Evolutionary conservation across 2,113 vertebrate genomes (phyloP).

Genomic region (Solenodon paradoxus): DNA sequence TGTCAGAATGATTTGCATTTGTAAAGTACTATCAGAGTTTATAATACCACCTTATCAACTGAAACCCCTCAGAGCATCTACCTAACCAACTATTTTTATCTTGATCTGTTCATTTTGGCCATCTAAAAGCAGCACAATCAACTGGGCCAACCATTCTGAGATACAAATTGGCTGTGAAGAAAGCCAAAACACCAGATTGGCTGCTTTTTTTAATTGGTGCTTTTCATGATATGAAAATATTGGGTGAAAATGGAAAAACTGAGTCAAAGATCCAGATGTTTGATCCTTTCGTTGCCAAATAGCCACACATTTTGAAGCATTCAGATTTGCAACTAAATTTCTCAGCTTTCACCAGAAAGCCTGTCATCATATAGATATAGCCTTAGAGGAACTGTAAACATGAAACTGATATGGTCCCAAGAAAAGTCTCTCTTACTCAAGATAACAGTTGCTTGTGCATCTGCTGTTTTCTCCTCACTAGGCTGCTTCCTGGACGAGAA

Average conservation of each 20-base stretch:
- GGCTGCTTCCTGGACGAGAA: slow-evolving; percentile 59
- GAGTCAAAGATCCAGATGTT: slow-evolving; percentile 78
- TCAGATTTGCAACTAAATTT: slow-evolving; percentile 68
- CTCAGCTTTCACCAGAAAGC: slow-evolving; percentile 74
- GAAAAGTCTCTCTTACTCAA: slow-evolving; percentile 68
- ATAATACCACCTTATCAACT: slow-evolving; percentile 5
- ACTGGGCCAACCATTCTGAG: slow-evolving; percentile 74
- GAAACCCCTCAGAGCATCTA: slow-evolving; percentile 43
- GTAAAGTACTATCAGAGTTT: not conserved
- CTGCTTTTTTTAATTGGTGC: slow-evolving; percentile 74
- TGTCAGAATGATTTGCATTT: slow-evolving; percentile 43
- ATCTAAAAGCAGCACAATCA: slow-evolving; percentile 61
- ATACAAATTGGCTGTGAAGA: slow-evolving; percentile 70
- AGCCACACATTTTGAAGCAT: slow-evolving; percentile 70
- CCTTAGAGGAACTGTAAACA: slow-evolving; percentile 60
- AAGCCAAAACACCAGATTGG: slow-evolving; percentile 77
- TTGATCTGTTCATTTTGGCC: slow-evolving; percentile 68
- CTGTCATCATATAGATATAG: slow-evolving; percentile 69
- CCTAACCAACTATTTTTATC: slow-evolving; percentile 64
- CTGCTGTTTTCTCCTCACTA: slow-evolving; percentile 65
- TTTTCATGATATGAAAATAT: slow-evolving; percentile 76
- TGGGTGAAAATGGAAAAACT: slow-evolving; percentile 77
- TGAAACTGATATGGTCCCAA: slow-evolving; percentile 67
- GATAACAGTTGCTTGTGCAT: slow-evolving; percentile 68
- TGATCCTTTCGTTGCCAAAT: slow-evolving; percentile 65